Evolutionary conservation across 2,113 vertebrate genomes (phyloP).

Genomic region (Acanthochromis polyacanthus): DNA sequence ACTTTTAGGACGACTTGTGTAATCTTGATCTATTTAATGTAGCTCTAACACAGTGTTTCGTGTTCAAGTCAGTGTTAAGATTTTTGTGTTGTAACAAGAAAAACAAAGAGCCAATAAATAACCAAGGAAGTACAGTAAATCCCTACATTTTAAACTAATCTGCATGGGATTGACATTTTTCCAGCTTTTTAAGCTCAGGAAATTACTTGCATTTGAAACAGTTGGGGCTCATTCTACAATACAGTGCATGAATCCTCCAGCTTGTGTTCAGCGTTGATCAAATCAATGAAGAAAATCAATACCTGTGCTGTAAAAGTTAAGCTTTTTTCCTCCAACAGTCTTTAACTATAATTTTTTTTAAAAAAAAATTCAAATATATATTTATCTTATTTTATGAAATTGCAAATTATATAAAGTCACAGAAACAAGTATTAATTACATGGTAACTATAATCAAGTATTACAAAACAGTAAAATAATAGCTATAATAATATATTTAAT

Average conservation of each 20-base stretch:
- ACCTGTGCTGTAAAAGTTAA: neutral
- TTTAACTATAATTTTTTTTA: no score
- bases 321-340: no score
- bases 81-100: neutral
- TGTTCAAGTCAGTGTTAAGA: neutral
- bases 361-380: no score
- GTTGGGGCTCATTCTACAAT: neutral
- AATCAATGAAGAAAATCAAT: slow-evolving; percentile 48
- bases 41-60: slow-evolving; percentile 1
- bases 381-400: no score
- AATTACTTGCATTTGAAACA: neutral
- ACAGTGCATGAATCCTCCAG: neutral
- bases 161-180: neutral
- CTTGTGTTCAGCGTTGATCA: neutral
- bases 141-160: neutral
- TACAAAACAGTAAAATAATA: no score
- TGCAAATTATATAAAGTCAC: no score
- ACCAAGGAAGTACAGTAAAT: neutral
- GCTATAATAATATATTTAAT: no score
- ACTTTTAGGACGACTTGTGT: neutral
- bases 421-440: no score
- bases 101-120: slow-evolving; percentile 14
- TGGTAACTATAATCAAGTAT: no score
- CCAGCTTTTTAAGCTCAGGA: neutral
- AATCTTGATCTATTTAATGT: neutral